These are phyloP conservation scores for Microcebus ravelobensis DNA, from an alignment of 2,113 vertebrate genomes.

Conservation along the genomic window DNA sequence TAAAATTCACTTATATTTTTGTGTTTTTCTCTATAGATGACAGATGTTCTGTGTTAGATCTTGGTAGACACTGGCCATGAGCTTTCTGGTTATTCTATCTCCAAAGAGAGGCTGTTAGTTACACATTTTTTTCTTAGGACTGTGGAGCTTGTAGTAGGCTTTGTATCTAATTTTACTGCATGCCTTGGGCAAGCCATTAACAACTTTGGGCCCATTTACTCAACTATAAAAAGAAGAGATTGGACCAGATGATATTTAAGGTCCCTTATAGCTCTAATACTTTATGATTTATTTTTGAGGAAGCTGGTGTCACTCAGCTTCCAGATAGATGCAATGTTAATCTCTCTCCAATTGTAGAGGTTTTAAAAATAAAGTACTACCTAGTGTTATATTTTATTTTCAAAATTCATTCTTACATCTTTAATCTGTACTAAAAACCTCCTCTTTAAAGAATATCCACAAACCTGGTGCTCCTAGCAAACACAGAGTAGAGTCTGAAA, in stretches of 20 bases:
- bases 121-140: neutral
- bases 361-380: slow-evolving; percentile 32
- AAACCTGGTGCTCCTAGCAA: neutral
- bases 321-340: neutral
- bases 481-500: neutral
- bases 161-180: neutral
- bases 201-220: neutral
- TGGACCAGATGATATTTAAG: neutral
- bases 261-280: neutral
- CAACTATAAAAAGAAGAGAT: neutral
- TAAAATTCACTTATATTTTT: slow-evolving; percentile 33
- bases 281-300: neutral
- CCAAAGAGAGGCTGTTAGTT: neutral
- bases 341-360: neutral
- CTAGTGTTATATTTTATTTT: slow-evolving; percentile 37
- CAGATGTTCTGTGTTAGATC: neutral
- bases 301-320: neutral
- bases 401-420: neutral
- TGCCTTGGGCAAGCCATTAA: neutral
- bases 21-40: neutral
- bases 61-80: neutral
- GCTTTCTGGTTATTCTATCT: neutral
- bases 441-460: neutral
- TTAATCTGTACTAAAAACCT: slow-evolving; percentile 11
- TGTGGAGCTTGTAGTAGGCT: neutral